Conservation (phyloP, 2,113 vertebrate genomes). For the Benitochromis conjunctus region DNA sequence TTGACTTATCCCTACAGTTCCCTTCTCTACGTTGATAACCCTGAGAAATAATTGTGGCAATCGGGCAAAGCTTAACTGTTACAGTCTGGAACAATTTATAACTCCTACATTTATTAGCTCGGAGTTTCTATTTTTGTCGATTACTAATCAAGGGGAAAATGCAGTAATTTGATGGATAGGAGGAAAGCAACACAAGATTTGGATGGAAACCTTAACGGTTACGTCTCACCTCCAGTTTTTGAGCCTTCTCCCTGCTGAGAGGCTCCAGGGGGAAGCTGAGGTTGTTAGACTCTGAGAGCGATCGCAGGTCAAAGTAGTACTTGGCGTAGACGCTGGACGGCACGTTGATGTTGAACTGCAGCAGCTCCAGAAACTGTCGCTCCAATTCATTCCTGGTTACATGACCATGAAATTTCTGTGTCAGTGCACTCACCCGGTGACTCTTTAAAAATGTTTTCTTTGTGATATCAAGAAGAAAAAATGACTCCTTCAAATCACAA, state of each 20-base stretch:
- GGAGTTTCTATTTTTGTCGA: not conserved
- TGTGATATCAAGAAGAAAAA: not conserved
- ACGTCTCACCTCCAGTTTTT: constrained; percentile 86
- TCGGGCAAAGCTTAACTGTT: rapidly evolving
- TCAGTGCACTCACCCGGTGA: not conserved
- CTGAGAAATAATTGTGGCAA: not conserved
- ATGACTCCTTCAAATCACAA: not conserved
- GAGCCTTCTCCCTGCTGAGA: constrained; percentile 90
- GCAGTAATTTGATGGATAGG: not conserved
- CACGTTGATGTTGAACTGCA: constrained; percentile 99
- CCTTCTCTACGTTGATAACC: not conserved
- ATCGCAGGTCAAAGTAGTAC: constrained; percentile 98
- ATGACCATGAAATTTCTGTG: not conserved
- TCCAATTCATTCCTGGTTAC: constrained; percentile 90
- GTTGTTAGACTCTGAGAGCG: constrained; percentile 92
- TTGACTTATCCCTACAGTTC: not conserved
- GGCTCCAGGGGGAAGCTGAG: constrained; percentile 93
- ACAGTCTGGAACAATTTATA: not conserved
- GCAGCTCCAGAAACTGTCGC: constrained; percentile 92
- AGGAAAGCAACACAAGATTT: rapidly evolving
- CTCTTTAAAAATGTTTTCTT: not conserved
- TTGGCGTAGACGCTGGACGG: constrained; percentile 98
- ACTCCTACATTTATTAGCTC: not conserved
- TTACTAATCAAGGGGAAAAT: not conserved
- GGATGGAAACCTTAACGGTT: not conserved